A percentile compares a stretch with the other conserved stretches of the same genome.
phyloP scores from a whole-genome alignment of 2,888 invertebrate species.

The Empis livida region DNA sequence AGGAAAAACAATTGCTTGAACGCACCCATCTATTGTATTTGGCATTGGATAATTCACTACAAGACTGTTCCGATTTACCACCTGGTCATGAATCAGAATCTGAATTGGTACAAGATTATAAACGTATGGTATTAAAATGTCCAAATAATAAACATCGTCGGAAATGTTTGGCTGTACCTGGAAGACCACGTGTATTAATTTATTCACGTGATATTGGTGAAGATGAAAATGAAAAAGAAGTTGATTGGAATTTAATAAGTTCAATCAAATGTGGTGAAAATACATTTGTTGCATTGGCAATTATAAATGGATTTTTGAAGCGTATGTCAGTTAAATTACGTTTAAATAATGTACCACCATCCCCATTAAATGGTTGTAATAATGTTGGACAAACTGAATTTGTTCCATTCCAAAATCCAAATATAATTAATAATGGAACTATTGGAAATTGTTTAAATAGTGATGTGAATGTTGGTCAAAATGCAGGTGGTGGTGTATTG shows the following conservation, averaged over 20 bases:
- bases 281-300: slow-evolving; percentile 49
- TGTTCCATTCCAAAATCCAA: slow-evolving; percentile 22
- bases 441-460: slow-evolving; percentile 4
- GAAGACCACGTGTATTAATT: slow-evolving; percentile 48
- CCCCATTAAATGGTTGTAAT: slow-evolving; percentile 27
- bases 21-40: slow-evolving; percentile 16
- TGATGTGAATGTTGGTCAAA: not conserved
- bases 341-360: slow-evolving; percentile 35
- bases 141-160: slow-evolving; percentile 19
- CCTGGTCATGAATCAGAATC: slow-evolving; percentile 46
- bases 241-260: slow-evolving; percentile 51
- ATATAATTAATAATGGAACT: slow-evolving; percentile 10
- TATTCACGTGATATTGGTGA: slow-evolving; percentile 43
- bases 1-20: slow-evolving; percentile 14
- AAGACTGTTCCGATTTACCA: slow-evolving; percentile 67
- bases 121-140: slow-evolving; percentile 37
- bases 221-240: slow-evolving; percentile 23
- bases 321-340: slow-evolving; percentile 48
- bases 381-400: slow-evolving; percentile 28
- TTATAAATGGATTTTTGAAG: slow-evolving; percentile 46
- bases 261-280: slow-evolving; percentile 45
- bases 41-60: slow-evolving; percentile 59
- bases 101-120: slow-evolving; percentile 66
- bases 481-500: not conserved
- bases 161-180: slow-evolving; percentile 41